These are phyloP conservation scores for Apostichopus japonicus DNA, from an alignment of 35 echinoderm and acorn worm genomes.

Conservation along the genomic window DNA sequence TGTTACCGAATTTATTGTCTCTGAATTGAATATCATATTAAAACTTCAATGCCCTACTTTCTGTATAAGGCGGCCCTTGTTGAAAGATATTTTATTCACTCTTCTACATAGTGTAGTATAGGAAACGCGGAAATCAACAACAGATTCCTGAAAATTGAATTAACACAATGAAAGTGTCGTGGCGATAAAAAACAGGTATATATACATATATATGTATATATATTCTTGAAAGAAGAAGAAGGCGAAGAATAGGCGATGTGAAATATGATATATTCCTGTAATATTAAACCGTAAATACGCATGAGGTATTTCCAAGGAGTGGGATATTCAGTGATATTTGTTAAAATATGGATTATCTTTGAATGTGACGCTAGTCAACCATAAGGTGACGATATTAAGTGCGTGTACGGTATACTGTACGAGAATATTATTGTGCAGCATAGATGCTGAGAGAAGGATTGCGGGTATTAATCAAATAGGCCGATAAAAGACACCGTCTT, in stretches of 20 bases:
- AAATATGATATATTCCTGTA: neutral
- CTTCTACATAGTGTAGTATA: neutral
- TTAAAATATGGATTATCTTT: too few species aligned
- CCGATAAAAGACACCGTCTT: too few species aligned
- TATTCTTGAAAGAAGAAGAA: neutral
- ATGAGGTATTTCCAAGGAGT: too few species aligned
- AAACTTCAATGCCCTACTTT: neutral
- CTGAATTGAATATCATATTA: neutral
- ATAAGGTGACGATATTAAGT: too few species aligned
- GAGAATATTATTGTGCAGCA: too few species aligned
- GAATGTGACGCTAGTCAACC: too few species aligned
- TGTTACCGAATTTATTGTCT: neutral
- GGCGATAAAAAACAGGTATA: neutral
- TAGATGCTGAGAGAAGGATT: too few species aligned
- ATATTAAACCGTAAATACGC: neutral
- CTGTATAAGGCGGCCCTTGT: neutral
- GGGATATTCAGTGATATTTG: too few species aligned
- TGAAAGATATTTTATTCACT: neutral
- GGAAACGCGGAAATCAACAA: neutral
- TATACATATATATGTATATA: too few species aligned
- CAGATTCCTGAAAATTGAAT: neutral
- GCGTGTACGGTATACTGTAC: too few species aligned
- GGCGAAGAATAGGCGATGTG: neutral
- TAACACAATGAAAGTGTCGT: slow-evolving; percentile 4
- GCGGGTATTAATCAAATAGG: too few species aligned